Conservation (phyloP, 2,888 invertebrate species). For the Oscheius sp. region DNA sequence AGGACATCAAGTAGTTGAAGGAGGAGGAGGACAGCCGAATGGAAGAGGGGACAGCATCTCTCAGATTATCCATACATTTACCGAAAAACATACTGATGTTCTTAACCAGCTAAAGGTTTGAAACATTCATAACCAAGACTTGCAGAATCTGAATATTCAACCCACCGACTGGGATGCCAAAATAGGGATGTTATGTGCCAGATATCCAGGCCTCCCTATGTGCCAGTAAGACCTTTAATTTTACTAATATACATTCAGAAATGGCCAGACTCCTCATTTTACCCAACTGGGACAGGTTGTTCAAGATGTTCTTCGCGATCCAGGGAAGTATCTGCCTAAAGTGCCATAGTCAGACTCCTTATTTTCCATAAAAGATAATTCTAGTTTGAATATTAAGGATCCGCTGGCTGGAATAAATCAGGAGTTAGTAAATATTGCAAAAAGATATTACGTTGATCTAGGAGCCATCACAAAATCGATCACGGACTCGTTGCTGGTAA, state of each 20-base stretch:
- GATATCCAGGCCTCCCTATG: not conserved
- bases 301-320: not conserved
- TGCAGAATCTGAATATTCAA: not conserved
- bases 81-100: not conserved
- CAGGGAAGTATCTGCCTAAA: slow-evolving; percentile 10
- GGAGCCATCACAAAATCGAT: slow-evolving; percentile 12
- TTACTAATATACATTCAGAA: not conserved
- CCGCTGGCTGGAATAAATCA: slow-evolving; percentile 4
- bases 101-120: slow-evolving; percentile 5
- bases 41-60: not conserved
- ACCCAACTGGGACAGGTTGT: not conserved
- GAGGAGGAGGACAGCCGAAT: not conserved
- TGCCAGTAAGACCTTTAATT: not conserved
- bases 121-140: too few species aligned
- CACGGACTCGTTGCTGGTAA: too few species aligned
- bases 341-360: not conserved
- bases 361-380: too few species aligned
- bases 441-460: not conserved
- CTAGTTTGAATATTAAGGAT: slow-evolving; percentile 16
- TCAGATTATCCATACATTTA: not conserved
- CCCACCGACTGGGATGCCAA: not conserved
- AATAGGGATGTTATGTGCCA: not conserved
- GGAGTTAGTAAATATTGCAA: not conserved
- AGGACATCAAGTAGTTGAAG: not conserved
- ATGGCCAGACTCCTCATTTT: not conserved